A percentile compares a stretch with the other conserved stretches of the same genome.
Evolutionary conservation across 2,888 invertebrate genomes (phyloP).

Genomic region (Nemoura dubitans): DNA sequence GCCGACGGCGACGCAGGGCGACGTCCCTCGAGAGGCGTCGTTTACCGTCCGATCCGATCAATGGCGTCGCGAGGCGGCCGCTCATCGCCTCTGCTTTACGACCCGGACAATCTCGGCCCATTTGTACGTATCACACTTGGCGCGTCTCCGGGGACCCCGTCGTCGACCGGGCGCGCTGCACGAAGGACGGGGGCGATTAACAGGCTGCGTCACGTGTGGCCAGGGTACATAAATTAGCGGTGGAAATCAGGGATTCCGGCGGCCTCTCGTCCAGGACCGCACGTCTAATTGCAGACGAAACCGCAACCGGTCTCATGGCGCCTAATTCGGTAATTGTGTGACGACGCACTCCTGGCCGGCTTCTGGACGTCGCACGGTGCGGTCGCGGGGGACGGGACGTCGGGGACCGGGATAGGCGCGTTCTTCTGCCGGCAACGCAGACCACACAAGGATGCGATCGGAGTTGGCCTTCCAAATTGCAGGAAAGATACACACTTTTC

Average conservation of each 20-base stretch:
- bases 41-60: background rate
- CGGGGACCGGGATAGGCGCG: too few relatives aligned
- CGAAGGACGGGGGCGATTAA: background rate
- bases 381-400: too few relatives aligned
- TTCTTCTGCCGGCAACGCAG: too few relatives aligned
- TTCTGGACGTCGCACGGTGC: too few relatives aligned
- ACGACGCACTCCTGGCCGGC: too few relatives aligned
- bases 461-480: too few relatives aligned
- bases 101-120: background rate
- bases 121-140: constrained; percentile 1
- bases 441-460: too few relatives aligned
- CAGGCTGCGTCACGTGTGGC: background rate
- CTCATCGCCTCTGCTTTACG: constrained; percentile 7
- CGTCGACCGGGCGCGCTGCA: background rate
- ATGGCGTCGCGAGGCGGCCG: background rate
- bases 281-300: background rate
- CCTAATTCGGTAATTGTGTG: too few relatives aligned
- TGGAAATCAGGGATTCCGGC: background rate
- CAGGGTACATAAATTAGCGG: background rate
- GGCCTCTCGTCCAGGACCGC: background rate
- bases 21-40: background rate
- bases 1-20: background rate
- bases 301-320: too few relatives aligned
- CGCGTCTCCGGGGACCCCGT: background rate
- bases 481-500: too few relatives aligned